phyloP scores from a whole-genome alignment of 2,113 vertebrate genomes.

The Sialia sialis region DNA sequence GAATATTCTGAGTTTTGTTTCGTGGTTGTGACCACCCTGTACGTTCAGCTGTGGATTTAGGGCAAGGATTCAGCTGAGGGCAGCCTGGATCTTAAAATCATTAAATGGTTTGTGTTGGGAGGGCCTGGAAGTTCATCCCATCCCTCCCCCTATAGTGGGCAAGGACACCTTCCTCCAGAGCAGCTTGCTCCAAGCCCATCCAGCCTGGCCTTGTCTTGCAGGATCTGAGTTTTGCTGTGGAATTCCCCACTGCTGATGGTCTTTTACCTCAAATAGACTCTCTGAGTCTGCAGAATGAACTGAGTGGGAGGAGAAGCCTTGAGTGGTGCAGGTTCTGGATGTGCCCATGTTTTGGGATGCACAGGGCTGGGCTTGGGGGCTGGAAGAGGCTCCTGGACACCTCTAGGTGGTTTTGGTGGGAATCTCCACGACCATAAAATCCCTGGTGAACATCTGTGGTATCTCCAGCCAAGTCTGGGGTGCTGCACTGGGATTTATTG shows the following conservation, averaged over 20 bases:
- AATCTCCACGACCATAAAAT: accelerated
- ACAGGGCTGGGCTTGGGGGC: background rate
- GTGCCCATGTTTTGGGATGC: background rate
- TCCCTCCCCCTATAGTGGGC: background rate
- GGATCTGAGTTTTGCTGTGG: background rate
- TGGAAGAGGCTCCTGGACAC: background rate
- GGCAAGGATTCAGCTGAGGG: accelerated
- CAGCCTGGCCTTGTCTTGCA: background rate
- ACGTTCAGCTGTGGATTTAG: accelerated
- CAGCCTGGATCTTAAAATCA: background rate
- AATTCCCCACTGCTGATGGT: background rate
- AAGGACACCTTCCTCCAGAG: no score
- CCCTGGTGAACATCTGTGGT: accelerated
- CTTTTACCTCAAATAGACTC: accelerated
- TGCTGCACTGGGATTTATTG: background rate
- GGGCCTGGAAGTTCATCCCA: background rate
- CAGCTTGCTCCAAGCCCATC: background rate
- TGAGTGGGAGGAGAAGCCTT: background rate
- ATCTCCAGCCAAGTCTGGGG: background rate
- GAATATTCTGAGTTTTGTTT: background rate
- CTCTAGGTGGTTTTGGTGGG: background rate
- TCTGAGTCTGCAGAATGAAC: background rate
- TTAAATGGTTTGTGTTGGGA: background rate
- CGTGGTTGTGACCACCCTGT: background rate
- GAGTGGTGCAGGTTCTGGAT: background rate